phyloP scores from a whole-genome alignment of 1,140 invertebrate species.

The Procambarus clarkii region DNA sequence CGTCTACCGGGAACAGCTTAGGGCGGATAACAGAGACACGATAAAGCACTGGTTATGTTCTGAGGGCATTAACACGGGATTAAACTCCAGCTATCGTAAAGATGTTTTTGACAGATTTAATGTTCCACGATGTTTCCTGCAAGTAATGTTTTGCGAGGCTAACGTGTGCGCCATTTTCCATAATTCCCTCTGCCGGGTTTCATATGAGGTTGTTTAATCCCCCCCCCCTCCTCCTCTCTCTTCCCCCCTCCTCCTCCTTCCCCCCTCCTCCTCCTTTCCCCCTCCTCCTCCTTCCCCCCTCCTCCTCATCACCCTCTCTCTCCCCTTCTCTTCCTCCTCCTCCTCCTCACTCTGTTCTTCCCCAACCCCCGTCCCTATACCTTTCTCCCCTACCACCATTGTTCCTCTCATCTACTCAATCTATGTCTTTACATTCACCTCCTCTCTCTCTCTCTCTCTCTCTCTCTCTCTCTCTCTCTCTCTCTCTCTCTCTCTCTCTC shows the following conservation, averaged over 20 bases:
- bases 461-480: no score
- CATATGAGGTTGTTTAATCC: constrained; percentile 56
- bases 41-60: constrained; percentile 69
- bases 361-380: background rate
- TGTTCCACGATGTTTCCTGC: constrained; percentile 57
- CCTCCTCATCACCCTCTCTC: background rate
- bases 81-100: constrained; percentile 65
- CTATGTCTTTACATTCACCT: background rate
- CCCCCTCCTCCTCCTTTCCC: background rate
- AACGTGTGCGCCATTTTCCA: constrained; percentile 64
- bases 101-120: constrained; percentile 70
- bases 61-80: constrained; percentile 59
- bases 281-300: background rate
- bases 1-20: constrained; percentile 31
- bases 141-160: constrained; percentile 64
- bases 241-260: background rate
- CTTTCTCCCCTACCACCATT: background rate
- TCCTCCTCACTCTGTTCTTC: background rate
- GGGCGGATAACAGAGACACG: constrained; percentile 28
- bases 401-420: background rate
- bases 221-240: background rate
- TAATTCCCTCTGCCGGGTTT: constrained; percentile 44
- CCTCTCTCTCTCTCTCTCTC: background rate
- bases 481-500: background rate
- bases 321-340: background rate